Base-by-base conservation (phyloP, 2,888 invertebrate species). In the Rhagonycha lutea region DNA sequence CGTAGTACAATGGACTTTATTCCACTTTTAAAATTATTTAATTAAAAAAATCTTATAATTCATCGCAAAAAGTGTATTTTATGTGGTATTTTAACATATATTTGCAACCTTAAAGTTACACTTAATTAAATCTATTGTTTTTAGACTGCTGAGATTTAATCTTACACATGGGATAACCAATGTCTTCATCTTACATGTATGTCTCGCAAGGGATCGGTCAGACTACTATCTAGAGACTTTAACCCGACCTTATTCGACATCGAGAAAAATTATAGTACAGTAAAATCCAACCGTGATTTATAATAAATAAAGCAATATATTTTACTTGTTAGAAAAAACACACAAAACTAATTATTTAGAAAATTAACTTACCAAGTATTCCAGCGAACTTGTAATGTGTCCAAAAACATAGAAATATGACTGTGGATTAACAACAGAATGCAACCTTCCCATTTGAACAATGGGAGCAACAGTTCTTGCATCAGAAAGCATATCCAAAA, bases 341-440 rank as follows among this genome's bases (percentile, higher is more conserved):
- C 10, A 24, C n/a, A 7, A 1, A 28, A n/a, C 23, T 8, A 68
- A 26, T 68, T 68, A n/a, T n/a, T 47, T 47, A 18, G 23, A 65
- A 65, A 65, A 65, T 61, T 28, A 60, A 91, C 93, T 92, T 88
- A 96, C 96, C 67, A 94, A 92, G 86, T 94, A 94, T 79, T 95
- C 93, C 77, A 94, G 94, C 83, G 94, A 92, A 79, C 92, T 90
- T 75, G 95, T 95, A 81, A 94, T 94, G 85, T 98, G 96, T 5
- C 94, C 92, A 84, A 96, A 96, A 26, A 96, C 95, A 85, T 96
- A 97, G 90, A 97, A 95, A 87, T 94, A 96, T 72, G 94, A 94
- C 84, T 93, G 92, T 0, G 92, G 90, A 88, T 95, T 94, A 26
- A 93, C 91, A 80, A 91, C 91, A 4, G 94, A 92, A 84, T 96